These are phyloP conservation scores for Narcine bancroftii DNA, from an alignment of 2,113 vertebrate species.

Conservation along the genomic window DNA sequence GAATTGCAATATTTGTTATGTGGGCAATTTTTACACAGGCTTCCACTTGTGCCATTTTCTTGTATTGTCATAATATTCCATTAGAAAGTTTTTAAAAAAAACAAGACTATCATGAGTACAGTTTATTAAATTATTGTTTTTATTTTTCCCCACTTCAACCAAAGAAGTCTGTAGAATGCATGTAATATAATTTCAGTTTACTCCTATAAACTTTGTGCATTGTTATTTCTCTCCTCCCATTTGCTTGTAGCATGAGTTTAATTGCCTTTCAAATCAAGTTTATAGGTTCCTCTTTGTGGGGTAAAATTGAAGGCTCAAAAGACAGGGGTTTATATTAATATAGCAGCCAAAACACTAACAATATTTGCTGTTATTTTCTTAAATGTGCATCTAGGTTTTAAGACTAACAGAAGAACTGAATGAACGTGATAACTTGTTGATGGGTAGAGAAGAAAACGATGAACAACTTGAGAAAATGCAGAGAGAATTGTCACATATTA, in stretches of 20 bases:
- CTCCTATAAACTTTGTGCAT: not conserved
- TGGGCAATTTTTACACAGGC: not conserved
- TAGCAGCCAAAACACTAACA: not conserved
- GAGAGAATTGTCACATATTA: constrained; percentile 38
- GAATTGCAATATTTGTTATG: not conserved
- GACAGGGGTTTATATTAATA: not conserved
- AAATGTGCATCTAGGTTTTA: constrained; percentile 33
- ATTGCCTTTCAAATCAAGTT: not conserved
- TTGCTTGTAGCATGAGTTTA: not conserved
- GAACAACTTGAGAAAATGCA: constrained; percentile 33
- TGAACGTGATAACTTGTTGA: constrained; percentile 7
- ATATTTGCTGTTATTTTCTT: not conserved
- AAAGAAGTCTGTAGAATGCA: not conserved
- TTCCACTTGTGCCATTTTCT: not conserved
- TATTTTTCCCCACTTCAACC: not conserved
- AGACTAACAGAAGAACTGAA: constrained; percentile 32
- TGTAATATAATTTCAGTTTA: not conserved
- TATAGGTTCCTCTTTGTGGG: not conserved
- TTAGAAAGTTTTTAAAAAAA: not conserved
- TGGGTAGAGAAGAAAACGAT: not conserved
- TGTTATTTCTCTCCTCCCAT: not conserved
- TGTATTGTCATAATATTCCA: not conserved
- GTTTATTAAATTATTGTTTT: not conserved
- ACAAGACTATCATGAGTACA: not conserved
- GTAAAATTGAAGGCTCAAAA: not conserved